Percentiles rank a stretch among this genome's conserved stretches.
Conservation (phyloP, 1,140 invertebrate genomes). For the Protaetia brevitarsis region DNA sequence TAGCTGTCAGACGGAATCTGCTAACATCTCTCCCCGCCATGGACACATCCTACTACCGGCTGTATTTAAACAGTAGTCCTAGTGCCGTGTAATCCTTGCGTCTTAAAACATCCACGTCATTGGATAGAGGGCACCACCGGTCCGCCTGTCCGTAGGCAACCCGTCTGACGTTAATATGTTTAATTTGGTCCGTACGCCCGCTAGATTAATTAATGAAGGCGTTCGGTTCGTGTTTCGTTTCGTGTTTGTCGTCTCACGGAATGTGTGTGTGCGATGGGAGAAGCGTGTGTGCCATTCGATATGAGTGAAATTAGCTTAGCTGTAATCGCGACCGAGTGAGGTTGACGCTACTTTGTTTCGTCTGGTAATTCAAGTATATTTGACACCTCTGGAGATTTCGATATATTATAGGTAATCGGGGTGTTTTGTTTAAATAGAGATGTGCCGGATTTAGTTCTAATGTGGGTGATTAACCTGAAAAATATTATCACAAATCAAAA, state of each 20-base stretch:
- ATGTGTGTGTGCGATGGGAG: neutral
- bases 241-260: neutral
- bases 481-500: too few relatives aligned
- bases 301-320: neutral
- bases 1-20: neutral
- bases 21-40: too few relatives aligned
- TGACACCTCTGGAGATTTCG: too few relatives aligned
- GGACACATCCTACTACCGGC: too few relatives aligned
- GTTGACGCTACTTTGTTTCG: too few relatives aligned
- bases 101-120: constrained; percentile 16
- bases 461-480: too few relatives aligned
- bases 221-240: constrained; percentile 2
- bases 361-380: too few relatives aligned
- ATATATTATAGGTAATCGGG: too few relatives aligned
- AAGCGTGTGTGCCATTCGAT: neutral
- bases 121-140: neutral
- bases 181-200: neutral
- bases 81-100: constrained; percentile 10
- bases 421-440: too few relatives aligned
- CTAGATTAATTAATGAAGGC: constrained; percentile 13
- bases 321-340: too few relatives aligned
- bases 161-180: constrained; percentile 9
- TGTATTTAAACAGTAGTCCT: neutral
- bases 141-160: neutral
- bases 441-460: too few relatives aligned